Evolutionary conservation across 2,797 vertebrate species (phyloP), one percentile per base, ranked within the genome.

Genomic region (Crenichthys baileyi): DNA sequence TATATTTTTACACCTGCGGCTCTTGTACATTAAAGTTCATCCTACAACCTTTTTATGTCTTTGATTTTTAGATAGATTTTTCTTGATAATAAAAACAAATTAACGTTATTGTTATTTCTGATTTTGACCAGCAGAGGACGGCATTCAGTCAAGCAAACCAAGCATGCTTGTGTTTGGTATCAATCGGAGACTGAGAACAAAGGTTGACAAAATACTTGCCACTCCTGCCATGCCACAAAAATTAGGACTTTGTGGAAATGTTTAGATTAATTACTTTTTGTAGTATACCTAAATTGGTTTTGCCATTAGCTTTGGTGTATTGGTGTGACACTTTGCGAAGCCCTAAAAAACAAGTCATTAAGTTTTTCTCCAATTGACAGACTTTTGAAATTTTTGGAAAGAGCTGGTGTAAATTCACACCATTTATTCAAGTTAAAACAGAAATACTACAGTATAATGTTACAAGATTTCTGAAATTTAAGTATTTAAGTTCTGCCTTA

Each of bases 71-170:
- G 44, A 2, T n/a, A n/a, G n/a, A n/a, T n/a, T n/a, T n/a, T n/a
- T n/a, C 1, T 70, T 16, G 13, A 70, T 48, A 44, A 44, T 67
- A 5, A 68, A 68, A 24, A 36, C 20, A 13, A 13, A 39, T 20
- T 68, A 22, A n/a, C 24, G 3, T 26, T 70, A 20, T 11, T 74
- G 29, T 82, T 9, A 22, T 85, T 76, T 39, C 20, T 50, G 31
- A 22, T 5, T 82, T 68, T 86, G 48, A 73, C 87, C 92, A 87
- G 13, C 39, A 85, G 92, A 79, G 80, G 85, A 81, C 0, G 78
- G 78, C 44, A 5, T 81, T 79, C 81, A 87, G 70, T 48, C 51
- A 77, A 48, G 20, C 7, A 71, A 6, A 46, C 20, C 44, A 79
- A 46, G 81, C 7, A 36, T 2, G 4, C 20, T 7, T 68, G n/a